Conservation (phyloP, 2,797 vertebrate genomes). For the Thunnus albacares region DNA sequence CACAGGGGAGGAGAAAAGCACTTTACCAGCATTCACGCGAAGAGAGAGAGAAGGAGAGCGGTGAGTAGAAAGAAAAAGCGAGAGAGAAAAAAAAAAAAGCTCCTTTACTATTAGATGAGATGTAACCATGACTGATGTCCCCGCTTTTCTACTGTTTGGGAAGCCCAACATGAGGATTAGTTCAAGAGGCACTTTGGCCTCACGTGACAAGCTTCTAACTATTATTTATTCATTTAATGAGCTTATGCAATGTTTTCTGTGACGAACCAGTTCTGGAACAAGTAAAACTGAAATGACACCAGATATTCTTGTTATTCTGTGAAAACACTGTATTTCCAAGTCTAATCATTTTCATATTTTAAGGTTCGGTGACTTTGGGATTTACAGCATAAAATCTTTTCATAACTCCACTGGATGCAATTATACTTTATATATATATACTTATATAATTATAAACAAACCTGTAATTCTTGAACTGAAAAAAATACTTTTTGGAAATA, state of each 20-base stretch:
- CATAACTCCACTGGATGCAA: background rate
- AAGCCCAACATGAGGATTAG: conserved; percentile 1
- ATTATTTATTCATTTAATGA: background rate
- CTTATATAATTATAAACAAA: too few relatives aligned
- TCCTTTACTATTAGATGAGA: conserved; percentile 28
- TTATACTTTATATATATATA: too few relatives aligned
- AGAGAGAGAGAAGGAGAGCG: conserved; percentile 25
- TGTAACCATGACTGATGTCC: conserved; percentile 19
- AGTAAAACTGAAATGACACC: background rate
- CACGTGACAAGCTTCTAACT: background rate
- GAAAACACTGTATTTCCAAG: background rate
- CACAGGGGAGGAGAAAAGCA: conserved; percentile 59
- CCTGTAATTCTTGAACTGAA: background rate
- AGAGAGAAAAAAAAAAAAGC: conserved; percentile 21
- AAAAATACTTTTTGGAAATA: background rate
- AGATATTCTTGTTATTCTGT: background rate
- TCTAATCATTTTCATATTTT: background rate
- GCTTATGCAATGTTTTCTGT: background rate
- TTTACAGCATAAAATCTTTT: background rate
- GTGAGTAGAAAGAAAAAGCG: conserved; percentile 1
- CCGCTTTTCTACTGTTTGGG: conserved; percentile 17
- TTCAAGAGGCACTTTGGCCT: background rate
- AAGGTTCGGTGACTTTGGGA: background rate
- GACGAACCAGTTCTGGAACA: background rate
- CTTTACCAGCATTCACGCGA: conserved; percentile 46